Evolutionary conservation across 1,140 invertebrate genomes (phyloP).

Genomic region (Drosophila kikkawai): DNA sequence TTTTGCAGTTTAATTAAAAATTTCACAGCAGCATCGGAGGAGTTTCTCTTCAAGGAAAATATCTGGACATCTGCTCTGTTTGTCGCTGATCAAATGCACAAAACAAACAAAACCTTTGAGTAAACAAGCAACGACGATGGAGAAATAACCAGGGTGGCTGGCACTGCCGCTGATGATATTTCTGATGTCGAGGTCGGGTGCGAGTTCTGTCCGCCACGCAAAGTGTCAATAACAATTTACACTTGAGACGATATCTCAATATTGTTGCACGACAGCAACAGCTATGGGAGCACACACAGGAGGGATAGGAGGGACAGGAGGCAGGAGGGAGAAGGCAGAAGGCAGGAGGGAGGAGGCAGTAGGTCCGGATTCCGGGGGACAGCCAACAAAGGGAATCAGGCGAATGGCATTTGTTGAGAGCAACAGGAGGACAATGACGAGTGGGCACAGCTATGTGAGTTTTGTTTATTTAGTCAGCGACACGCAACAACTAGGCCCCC

Average conservation of each 20-base stretch:
- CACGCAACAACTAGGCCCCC: conserved; percentile 9
- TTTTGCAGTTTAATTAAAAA: conserved; percentile 50
- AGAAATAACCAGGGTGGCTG: conserved; percentile 30
- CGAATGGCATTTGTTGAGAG: conserved; percentile 23
- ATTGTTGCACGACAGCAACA: conserved; percentile 72
- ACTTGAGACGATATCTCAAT: conserved; percentile 82
- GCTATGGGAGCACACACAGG: conserved; percentile 18
- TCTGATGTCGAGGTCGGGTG: conserved; percentile 33
- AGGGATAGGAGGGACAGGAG: background rate
- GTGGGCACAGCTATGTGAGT: conserved; percentile 12
- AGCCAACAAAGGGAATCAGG: conserved; percentile 38
- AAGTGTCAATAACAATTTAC: conserved; percentile 82
- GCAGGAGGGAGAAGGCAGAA: background rate
- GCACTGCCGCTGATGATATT: conserved; percentile 67
- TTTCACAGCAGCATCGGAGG: background rate
- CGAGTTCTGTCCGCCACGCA: conserved; percentile 50
- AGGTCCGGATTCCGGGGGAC: background rate
- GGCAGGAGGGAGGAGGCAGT: background rate
- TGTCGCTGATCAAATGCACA: conserved; percentile 61
- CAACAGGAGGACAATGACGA: conserved; percentile 33
- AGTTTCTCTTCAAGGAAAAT: background rate
- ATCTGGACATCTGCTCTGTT: conserved; percentile 19
- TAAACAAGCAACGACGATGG: conserved; percentile 48
- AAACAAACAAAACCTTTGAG: conserved; percentile 56
- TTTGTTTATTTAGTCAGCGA: conserved; percentile 64